Evolutionary conservation across 2,797 vertebrate species (phyloP).

Genomic region (Poliocrania exsul): DNA sequence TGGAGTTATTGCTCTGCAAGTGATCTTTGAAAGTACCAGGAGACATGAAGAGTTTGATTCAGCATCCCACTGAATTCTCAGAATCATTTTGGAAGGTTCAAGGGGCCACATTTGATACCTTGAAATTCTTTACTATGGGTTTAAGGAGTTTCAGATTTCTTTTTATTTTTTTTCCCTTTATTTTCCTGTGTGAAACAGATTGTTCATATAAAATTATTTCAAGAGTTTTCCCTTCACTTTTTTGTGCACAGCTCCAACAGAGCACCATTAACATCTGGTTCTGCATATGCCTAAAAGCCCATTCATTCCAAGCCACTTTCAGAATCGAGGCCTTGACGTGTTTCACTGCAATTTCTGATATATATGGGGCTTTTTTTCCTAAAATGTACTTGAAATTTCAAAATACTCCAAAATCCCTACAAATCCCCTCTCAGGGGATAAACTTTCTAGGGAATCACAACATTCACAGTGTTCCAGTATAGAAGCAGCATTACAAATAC

Average conservation of each 20-base stretch:
- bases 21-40: neutral
- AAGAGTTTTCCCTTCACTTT: conserved; percentile 33
- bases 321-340: neutral
- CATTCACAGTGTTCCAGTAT: conserved; percentile 9
- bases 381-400: conserved; percentile 17
- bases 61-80: neutral
- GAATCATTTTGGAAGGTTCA: neutral
- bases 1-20: neutral
- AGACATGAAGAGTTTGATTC: neutral
- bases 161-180: neutral
- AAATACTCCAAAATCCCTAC: neutral
- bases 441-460: conserved; percentile 28
- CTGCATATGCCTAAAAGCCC: conserved; percentile 10
- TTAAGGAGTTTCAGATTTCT: neutral
- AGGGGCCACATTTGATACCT: neutral
- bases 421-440: conserved; percentile 6
- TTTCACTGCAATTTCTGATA: neutral
- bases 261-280: conserved; percentile 8
- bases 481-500: conserved; percentile 56
- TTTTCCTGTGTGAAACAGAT: neutral
- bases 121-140: neutral
- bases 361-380: neutral
- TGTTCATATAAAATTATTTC: conserved; percentile 13
- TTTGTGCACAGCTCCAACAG: neutral
- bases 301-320: neutral